Evolutionary conservation across 2,888 invertebrate genomes (phyloP).

Genomic region (Cotesia congregata): DNA sequence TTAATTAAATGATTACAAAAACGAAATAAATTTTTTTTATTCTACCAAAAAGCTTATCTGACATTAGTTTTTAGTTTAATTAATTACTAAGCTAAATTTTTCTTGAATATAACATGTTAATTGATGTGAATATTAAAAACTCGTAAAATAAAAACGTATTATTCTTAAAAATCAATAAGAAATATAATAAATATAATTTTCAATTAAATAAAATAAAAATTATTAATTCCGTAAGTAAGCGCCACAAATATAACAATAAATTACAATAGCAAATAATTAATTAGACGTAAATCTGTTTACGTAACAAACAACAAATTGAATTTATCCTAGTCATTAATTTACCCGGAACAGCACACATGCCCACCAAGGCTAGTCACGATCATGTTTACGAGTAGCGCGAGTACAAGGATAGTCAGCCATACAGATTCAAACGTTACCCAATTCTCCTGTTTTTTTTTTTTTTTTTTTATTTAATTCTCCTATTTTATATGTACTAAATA

Average conservation of each 20-base stretch:
- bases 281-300: slow-evolving; percentile 46
- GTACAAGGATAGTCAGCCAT: slow-evolving; percentile 28
- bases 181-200: not conserved
- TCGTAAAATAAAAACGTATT: too few species aligned
- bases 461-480: too few species aligned
- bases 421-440: slow-evolving; percentile 15
- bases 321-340: slow-evolving; percentile 43
- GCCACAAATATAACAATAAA: not conserved
- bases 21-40: too few species aligned
- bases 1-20: too few species aligned
- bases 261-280: slow-evolving; percentile 35
- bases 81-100: too few species aligned
- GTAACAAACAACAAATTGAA: slow-evolving; percentile 42
- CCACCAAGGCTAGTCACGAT: not conserved
- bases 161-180: too few species aligned
- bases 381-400: slow-evolving; percentile 32
- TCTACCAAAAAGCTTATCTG: too few species aligned
- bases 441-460: not conserved
- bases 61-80: too few species aligned
- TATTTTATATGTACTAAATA: too few species aligned
- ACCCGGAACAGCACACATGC: not conserved
- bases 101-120: too few species aligned
- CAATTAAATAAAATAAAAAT: not conserved
- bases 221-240: not conserved
- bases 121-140: too few species aligned